phyloP scores from a whole-genome alignment of 2,888 invertebrate species.

The Meteorus colon region DNA sequence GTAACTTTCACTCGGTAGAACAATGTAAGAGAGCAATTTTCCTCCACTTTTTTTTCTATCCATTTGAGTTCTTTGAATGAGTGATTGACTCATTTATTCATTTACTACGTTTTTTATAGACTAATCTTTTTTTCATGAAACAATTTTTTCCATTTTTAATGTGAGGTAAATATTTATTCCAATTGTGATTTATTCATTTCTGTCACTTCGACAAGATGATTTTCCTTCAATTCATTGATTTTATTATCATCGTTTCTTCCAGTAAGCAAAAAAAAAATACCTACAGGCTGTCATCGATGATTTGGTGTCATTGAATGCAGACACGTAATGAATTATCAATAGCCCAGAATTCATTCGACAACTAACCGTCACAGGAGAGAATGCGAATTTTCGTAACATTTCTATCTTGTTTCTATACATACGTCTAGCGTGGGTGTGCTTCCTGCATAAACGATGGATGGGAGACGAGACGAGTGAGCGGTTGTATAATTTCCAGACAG shows the following conservation, averaged over 20 bases:
- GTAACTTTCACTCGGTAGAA: neutral
- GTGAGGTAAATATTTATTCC: too few relatives aligned
- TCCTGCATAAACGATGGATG: conserved; percentile 42
- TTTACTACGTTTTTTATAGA: too few relatives aligned
- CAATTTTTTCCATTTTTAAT: too few relatives aligned
- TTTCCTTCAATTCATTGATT: neutral
- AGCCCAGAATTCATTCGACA: conserved; percentile 23
- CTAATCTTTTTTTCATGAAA: too few relatives aligned
- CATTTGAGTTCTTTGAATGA: neutral
- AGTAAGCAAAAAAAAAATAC: too few relatives aligned
- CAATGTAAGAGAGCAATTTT: neutral
- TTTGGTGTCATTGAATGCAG: neutral
- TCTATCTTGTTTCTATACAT: conserved; percentile 18
- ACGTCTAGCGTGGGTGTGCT: conserved; percentile 13
- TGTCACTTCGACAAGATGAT: too few relatives aligned
- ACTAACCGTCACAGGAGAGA: conserved; percentile 20
- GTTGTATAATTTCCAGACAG: conserved; percentile 36
- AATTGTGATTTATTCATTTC: too few relatives aligned
- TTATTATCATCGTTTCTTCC: neutral
- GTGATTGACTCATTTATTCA: too few relatives aligned
- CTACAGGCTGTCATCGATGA: neutral
- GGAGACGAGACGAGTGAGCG: conserved; percentile 41
- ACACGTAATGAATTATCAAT: conserved; percentile 30
- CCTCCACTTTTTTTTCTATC: neutral
- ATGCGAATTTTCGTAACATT: conserved; percentile 31